phyloP scores from a whole-genome alignment of 2,888 invertebrate species.

The Periphyllus acericola region DNA sequence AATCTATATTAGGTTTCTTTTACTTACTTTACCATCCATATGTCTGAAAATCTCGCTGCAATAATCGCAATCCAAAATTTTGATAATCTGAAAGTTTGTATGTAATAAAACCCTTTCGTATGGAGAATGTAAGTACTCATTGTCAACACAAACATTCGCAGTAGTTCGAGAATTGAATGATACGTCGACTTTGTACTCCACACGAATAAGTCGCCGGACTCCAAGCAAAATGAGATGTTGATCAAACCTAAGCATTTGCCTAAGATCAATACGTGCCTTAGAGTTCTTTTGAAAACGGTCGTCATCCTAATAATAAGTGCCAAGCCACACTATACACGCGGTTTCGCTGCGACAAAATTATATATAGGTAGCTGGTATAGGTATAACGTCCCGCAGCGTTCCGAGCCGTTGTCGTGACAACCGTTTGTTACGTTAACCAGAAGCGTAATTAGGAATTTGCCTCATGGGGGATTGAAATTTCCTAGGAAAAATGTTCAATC shows the following conservation, averaged over 20 bases:
- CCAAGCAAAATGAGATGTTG: background rate
- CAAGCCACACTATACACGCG: too few species aligned
- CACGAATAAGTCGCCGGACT: background rate
- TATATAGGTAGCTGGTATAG: too few species aligned
- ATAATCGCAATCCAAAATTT: background rate
- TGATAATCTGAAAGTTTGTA: background rate
- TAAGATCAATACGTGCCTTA: background rate
- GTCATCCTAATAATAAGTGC: too few species aligned
- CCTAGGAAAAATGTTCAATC: too few species aligned
- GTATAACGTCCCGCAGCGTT: too few species aligned
- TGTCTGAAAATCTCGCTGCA: background rate
- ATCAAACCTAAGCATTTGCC: background rate
- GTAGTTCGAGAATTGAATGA: background rate
- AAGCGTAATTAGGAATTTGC: too few species aligned
- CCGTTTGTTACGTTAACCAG: too few species aligned
- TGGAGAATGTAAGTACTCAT: background rate
- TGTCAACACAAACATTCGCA: background rate
- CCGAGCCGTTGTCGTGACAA: too few species aligned
- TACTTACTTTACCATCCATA: background rate
- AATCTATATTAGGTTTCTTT: too few species aligned
- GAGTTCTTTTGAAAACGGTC: background rate
- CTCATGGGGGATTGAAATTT: too few species aligned
- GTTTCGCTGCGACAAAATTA: too few species aligned
- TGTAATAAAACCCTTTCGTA: background rate
- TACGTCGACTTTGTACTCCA: background rate